Conservation (phyloP, 2,888 invertebrate genomes). For the Dasypogon diadema region DNA sequence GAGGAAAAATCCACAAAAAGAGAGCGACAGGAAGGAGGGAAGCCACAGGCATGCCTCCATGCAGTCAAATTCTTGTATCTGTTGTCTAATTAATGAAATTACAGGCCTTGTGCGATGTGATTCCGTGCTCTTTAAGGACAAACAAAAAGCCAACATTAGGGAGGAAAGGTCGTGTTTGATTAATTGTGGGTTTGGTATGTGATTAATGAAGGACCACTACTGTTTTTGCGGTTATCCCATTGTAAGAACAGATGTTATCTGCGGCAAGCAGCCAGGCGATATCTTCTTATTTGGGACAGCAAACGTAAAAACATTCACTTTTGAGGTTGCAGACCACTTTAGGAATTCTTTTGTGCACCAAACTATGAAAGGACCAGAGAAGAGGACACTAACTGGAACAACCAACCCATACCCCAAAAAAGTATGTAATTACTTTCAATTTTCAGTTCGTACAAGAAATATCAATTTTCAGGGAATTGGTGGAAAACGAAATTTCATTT, state of each 20-base stretch:
- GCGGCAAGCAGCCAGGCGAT: slow-evolving; percentile 15
- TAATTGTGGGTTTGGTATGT: slow-evolving; percentile 49
- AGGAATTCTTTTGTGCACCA: neutral
- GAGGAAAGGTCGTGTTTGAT: slow-evolving; percentile 49
- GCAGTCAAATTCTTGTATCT: slow-evolving; percentile 48
- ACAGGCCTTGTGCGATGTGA: slow-evolving; percentile 45
- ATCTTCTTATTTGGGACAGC: slow-evolving; percentile 3
- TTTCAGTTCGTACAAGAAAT: slow-evolving; percentile 14
- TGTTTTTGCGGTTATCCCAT: slow-evolving; percentile 40
- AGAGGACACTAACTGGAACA: too few species aligned
- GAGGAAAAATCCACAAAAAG: slow-evolving; percentile 11
- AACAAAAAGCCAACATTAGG: slow-evolving; percentile 47
- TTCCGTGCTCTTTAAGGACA: slow-evolving; percentile 37
- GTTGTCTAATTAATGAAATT: slow-evolving; percentile 47
- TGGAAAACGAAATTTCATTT: neutral
- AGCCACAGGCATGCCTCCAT: slow-evolving; percentile 2
- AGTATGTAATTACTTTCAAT: slow-evolving; percentile 19
- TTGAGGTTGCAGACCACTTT: slow-evolving; percentile 25
- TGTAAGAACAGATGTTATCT: slow-evolving; percentile 49
- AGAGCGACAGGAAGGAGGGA: neutral
- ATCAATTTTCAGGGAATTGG: slow-evolving; percentile 2
- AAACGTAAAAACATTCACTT: slow-evolving; percentile 29
- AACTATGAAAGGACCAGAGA: neutral
- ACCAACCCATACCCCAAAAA: too few species aligned
- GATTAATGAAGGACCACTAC: slow-evolving; percentile 47